phyloP scores from a whole-genome alignment of 2,888 invertebrate genomes.

The Apoda limacodes region DNA sequence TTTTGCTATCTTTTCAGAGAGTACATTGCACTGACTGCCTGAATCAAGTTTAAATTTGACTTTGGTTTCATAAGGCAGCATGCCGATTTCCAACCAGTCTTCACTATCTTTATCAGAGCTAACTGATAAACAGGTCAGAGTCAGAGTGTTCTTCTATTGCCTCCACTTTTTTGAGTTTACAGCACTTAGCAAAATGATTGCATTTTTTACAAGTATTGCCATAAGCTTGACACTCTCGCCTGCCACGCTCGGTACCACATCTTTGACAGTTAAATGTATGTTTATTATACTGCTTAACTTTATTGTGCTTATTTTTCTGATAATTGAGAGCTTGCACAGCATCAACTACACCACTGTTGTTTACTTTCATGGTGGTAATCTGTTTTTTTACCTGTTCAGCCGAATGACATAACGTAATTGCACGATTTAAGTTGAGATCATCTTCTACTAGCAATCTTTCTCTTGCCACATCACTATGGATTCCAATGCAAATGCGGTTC shows the following conservation, averaged over 20 bases:
- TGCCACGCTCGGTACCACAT: background rate
- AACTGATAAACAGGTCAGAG: background rate
- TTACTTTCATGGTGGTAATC: background rate
- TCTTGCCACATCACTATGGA: constrained; percentile 1
- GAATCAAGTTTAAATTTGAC: background rate
- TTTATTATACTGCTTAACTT: background rate
- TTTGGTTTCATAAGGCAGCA: background rate
- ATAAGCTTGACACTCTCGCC: background rate
- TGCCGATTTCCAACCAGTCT: background rate
- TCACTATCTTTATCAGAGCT: background rate
- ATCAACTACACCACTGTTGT: background rate
- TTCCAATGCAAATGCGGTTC: too few species aligned
- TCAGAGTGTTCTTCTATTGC: background rate
- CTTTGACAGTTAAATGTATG: background rate
- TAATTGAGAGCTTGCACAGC: background rate
- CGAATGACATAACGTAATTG: background rate
- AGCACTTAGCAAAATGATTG: constrained; percentile 1
- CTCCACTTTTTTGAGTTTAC: constrained; percentile 1
- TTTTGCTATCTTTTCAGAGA: background rate
- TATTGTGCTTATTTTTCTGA: background rate
- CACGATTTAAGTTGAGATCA: background rate
- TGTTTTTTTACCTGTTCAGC: background rate
- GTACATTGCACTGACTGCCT: background rate
- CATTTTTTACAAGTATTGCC: background rate
- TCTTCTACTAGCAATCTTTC: constrained; percentile 2